Percentiles rank a stretch among this genome's conserved stretches.
Evolutionary conservation across 2,888 invertebrate species (phyloP).

Genomic region (Dascillus cervinus): DNA sequence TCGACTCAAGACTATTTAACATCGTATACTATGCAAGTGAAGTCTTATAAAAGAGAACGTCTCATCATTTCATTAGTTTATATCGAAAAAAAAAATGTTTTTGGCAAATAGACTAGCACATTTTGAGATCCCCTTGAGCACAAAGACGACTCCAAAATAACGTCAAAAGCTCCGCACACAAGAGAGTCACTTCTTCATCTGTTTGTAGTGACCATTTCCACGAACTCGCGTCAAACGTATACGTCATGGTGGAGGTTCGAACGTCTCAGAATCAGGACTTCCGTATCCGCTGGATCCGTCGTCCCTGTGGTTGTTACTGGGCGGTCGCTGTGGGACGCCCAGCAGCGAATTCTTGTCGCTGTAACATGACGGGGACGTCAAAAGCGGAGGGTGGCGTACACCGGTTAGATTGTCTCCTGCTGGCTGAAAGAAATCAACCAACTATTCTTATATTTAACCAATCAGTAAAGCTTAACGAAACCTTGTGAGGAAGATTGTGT

Average conservation of each 20-base stretch:
- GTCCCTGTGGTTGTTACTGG: constrained; percentile 45
- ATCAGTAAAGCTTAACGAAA: background rate
- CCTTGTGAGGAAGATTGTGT: no score
- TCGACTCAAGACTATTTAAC: background rate
- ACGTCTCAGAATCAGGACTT: constrained; percentile 65
- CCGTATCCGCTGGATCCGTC: constrained; percentile 75
- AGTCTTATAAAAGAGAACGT: constrained; percentile 7
- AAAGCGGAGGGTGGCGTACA: constrained; percentile 27
- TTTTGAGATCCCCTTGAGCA: constrained; percentile 21
- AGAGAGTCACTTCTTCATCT: no score
- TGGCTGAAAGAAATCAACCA: constrained; percentile 40
- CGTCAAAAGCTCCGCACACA: no score
- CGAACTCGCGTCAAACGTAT: no score
- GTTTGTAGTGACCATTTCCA: no score
- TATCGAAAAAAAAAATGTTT: constrained; percentile 14
- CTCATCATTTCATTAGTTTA: no score
- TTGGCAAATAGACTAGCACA: constrained; percentile 28
- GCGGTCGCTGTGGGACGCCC: constrained; percentile 39
- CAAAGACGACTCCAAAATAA: no score
- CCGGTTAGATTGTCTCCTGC: constrained; percentile 41
- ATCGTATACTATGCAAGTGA: constrained; percentile 23
- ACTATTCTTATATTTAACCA: constrained; percentile 12
- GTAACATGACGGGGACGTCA: constrained; percentile 41
- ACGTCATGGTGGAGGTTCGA: constrained; percentile 40
- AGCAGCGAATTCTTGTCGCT: constrained; percentile 39